Evolutionary conservation across 1,140 invertebrate genomes (phyloP).

Genomic region (Drosophila rhopaloa): DNA sequence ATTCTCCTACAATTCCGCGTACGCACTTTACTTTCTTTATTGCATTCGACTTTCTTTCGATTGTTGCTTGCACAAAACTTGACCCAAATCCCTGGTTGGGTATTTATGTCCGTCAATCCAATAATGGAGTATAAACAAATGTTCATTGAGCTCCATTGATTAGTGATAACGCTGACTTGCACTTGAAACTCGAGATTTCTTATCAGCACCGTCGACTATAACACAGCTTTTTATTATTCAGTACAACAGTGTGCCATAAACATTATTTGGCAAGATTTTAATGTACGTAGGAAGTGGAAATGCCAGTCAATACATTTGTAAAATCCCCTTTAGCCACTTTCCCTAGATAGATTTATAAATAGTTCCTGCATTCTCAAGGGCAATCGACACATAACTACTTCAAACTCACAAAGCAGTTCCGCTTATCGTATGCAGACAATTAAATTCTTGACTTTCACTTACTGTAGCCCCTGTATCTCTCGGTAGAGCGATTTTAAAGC

Average conservation of each 20-base stretch:
- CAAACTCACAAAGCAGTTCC: constrained; percentile 9
- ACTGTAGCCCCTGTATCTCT: background rate
- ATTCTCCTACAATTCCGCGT: constrained; percentile 32
- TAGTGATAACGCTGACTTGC: constrained; percentile 22
- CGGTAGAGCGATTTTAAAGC: background rate
- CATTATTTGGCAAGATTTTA: background rate
- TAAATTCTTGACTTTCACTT: constrained; percentile 19
- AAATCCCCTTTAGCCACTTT: background rate
- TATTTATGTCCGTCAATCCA: constrained; percentile 1
- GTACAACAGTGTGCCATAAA: background rate
- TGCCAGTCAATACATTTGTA: background rate
- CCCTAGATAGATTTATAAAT: constrained; percentile 5
- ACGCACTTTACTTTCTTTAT: constrained; percentile 45
- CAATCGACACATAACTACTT: background rate
- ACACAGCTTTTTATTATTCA: constrained; percentile 10
- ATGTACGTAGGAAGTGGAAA: background rate
- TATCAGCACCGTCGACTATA: constrained; percentile 6
- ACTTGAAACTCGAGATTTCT: constrained; percentile 40
- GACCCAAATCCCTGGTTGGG: constrained; percentile 36
- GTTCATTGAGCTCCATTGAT: constrained; percentile 16
- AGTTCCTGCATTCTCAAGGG: constrained; percentile 24
- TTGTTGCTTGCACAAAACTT: constrained; percentile 36
- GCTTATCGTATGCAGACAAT: constrained; percentile 9
- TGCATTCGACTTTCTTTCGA: constrained; percentile 33
- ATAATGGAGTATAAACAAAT: constrained; percentile 26